phyloP scores from a whole-genome alignment of 1,140 invertebrate genomes.

The Nasonia longicornis region DNA sequence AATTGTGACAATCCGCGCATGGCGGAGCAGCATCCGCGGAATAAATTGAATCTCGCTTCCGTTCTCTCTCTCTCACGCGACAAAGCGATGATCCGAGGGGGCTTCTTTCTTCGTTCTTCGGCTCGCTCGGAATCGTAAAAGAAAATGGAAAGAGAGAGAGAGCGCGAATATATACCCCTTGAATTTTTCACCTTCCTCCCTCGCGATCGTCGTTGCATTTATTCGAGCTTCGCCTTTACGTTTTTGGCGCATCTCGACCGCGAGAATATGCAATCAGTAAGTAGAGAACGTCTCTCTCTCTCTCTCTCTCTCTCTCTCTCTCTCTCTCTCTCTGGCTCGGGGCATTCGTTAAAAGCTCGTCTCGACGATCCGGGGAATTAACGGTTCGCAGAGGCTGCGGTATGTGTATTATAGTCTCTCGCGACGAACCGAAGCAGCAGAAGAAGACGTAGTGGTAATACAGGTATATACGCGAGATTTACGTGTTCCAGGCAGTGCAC shows the following conservation, averaged over 20 bases:
- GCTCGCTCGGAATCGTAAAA: constrained; percentile 25
- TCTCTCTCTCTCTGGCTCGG: neutral
- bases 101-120: neutral
- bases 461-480: neutral
- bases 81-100: constrained; percentile 31
- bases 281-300: no score
- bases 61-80: neutral
- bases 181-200: constrained; percentile 32
- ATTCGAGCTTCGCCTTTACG: neutral
- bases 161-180: constrained; percentile 46
- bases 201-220: constrained; percentile 13
- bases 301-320: neutral
- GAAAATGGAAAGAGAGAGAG: constrained; percentile 46
- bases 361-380: neutral
- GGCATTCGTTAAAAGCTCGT: neutral
- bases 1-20: constrained; percentile 58
- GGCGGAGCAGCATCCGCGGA: constrained; percentile 53
- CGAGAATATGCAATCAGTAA: constrained; percentile 18
- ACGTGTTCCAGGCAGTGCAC: neutral
- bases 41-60: constrained; percentile 60
- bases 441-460: neutral
- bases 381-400: neutral
- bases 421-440: neutral
- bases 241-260: neutral
- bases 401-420: no score